Base-by-base conservation (phyloP, 2,113 vertebrate species). In the Vulpes vulpes region DNA sequence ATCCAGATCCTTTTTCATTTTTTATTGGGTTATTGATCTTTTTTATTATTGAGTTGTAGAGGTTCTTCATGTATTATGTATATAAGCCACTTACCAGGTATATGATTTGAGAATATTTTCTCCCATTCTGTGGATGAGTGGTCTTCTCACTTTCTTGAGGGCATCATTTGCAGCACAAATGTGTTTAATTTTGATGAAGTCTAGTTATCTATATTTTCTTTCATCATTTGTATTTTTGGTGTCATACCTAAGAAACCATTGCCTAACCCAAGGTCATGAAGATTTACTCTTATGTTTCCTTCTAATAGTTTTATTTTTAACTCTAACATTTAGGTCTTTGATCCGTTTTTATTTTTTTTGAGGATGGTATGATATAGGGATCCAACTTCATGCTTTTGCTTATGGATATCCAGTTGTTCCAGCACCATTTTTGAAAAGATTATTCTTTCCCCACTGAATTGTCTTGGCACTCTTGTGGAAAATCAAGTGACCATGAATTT, bases 161-260 rank as follows among this genome's bases (percentile, higher is more conserved):
- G 87, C 79, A n/a, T 55, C 7, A 38, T 82, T 82, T 53, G 16
- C 12, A 89, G 43, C 55, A 35, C 65, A 84, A n/a, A 67, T 78
- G 38, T 76, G 59, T 83, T 73, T 85, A 96, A 64, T 76, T 64
- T 91, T 64, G 53, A 80, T 73, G 20, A 91, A 85, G 19, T 79
- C 23, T 43, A 62, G 19, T 60, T 59, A 64, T 51, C 10, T 32
- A 14, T 60, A 51, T 89, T 67, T 93, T 76, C 84, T 89, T 78
- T 83, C 67, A 27, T 53, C 25, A 74, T 60, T 86, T 67, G 25
- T 82, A 76, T 19, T 89, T 82, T 78, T 67, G 27, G 15, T 83
- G 14, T 69, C 27, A n/a, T 51, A 35, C 7, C 59, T 57, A 78
- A 91, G 51, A 91, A 95, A 49, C 30, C 62, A 53, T 51, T 51